These are phyloP conservation scores for Onthophagus sagittarius DNA, from an alignment of 2,888 invertebrate genomes.

Conservation along the genomic window DNA sequence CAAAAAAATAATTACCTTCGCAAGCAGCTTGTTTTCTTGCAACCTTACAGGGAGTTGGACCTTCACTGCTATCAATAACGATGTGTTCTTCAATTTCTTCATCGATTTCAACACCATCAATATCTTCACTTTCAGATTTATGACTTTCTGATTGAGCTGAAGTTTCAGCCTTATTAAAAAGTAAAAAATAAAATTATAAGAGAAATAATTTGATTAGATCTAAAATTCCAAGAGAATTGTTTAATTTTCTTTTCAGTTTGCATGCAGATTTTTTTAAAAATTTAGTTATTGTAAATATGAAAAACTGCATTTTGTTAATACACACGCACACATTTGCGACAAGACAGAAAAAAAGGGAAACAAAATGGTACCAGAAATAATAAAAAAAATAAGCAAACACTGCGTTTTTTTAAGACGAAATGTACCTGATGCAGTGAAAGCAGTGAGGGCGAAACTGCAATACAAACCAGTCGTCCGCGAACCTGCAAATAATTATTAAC, in stretches of 20 bases:
- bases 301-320: not conserved
- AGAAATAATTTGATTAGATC: not conserved
- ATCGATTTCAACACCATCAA: constrained; percentile 48
- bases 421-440: constrained; percentile 15
- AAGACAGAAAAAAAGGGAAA: not conserved
- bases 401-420: not conserved
- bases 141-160: constrained; percentile 52
- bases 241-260: no score
- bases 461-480: constrained; percentile 15
- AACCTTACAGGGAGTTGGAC: constrained; percentile 54
- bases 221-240: no score
- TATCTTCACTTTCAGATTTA: constrained; percentile 50
- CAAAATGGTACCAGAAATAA: not conserved
- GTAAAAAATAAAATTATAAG: not conserved
- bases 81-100: constrained; percentile 49
- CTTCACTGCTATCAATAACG: constrained; percentile 45
- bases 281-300: not conserved
- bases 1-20: constrained; percentile 32
- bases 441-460: constrained; percentile 16
- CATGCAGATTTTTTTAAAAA: no score
- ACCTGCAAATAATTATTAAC: constrained; percentile 12
- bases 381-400: not conserved
- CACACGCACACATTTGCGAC: not conserved
- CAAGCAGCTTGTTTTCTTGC: constrained; percentile 42
- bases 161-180: not conserved